phyloP scores from a whole-genome alignment of 2,888 invertebrate genomes.

The Troides helena region DNA sequence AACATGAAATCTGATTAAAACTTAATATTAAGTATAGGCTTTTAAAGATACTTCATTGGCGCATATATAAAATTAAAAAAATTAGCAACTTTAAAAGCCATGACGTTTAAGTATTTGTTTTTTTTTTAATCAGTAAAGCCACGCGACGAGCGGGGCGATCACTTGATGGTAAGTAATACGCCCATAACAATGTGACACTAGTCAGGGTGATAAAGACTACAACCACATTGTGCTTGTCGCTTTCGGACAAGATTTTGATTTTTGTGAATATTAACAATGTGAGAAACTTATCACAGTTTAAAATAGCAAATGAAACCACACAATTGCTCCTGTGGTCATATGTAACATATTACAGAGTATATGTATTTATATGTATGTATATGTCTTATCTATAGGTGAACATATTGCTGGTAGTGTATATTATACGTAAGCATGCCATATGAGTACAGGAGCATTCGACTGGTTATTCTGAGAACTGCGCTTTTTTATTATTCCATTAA shows the following conservation, averaged over 20 bases:
- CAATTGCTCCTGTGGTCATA: conserved; percentile 21
- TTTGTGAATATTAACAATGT: background rate
- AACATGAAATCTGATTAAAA: conserved; percentile 21
- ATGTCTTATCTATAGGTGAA: background rate
- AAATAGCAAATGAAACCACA: conserved; percentile 23
- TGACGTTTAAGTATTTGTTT: background rate
- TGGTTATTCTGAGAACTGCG: conserved; percentile 9
- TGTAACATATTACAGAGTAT: background rate
- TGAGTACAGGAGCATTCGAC: conserved; percentile 17
- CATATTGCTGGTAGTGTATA: background rate
- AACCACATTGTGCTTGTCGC: too few relatives aligned
- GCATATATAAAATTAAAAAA: background rate
- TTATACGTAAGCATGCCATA: background rate
- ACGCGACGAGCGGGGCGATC: too few relatives aligned
- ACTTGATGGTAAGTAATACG: too few relatives aligned
- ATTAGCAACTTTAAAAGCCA: conserved; percentile 5
- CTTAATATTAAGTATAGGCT: conserved; percentile 9
- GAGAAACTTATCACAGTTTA: background rate
- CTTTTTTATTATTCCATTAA: conserved; percentile 13
- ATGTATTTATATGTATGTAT: background rate
- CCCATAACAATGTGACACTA: too few relatives aligned
- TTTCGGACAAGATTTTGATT: background rate
- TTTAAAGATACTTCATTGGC: conserved; percentile 1
- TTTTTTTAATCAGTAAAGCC: background rate
- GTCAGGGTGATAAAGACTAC: too few relatives aligned